Base-by-base conservation (phyloP, 2,113 vertebrate genomes). In the Polypterus bichir region DNA sequence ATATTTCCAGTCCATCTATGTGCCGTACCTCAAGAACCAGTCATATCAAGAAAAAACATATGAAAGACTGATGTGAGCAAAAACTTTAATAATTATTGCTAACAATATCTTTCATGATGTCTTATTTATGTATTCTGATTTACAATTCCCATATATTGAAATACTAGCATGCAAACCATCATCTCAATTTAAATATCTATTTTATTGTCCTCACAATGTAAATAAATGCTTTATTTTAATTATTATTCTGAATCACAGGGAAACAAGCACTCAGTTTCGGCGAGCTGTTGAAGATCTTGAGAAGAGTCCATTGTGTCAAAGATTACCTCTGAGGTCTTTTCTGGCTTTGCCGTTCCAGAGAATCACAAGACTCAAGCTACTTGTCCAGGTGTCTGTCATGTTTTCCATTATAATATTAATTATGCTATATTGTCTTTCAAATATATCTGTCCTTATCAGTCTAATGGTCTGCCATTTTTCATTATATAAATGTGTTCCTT, bases 1-100 rank as follows among this genome's bases (percentile, higher is more conserved):
- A 0, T 78, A 82, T 65, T 96, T 97, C 80, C 89, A 77, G 69
- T 76, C 80, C 60, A 91, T 96, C 49, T 98, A 98, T 60, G 83
- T 97, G 48, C 93, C 94, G 1, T 98, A 98, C 3, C 92, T 98
- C 72, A 98, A 94, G 74, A 98, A 98, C 79, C 96, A 98, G 78
- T 93, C 91, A 0, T 98, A 98, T 48, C 96, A 98, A 78, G 94
- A 98, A 9, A 85, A 89, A 65, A 97, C 92, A 57, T 97, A 92
- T 76, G 91, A 92, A 66, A 83, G 79, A 62, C 82, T 98, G 60
- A 83, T 94, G 94, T 98, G 73, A 93, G 92, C 27, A 27, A 66
- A 58, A 48, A 6, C 45, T 63, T 70, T 60, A 0, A 48, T 57
- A 1, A 11, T 54, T 0, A 0, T 27, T 27, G 27, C 27, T 27